phyloP scores from a whole-genome alignment of 2,113 vertebrate genomes.

The Raja brachyura region DNA sequence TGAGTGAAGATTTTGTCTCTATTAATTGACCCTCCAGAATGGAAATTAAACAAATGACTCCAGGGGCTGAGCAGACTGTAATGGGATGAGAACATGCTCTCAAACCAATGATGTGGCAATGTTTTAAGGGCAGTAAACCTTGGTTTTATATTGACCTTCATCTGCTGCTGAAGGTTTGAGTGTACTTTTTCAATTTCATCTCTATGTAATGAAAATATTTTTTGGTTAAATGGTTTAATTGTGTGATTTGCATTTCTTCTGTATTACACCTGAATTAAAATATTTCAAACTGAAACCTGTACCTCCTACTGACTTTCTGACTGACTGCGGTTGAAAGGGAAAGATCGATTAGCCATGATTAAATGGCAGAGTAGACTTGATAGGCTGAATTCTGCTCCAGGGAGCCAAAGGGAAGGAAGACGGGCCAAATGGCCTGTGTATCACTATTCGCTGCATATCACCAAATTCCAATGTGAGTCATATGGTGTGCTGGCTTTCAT shows the following conservation, averaged over 20 bases:
- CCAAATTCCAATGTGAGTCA: no score
- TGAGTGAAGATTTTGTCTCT: not conserved
- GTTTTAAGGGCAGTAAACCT: not conserved
- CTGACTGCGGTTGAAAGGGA: no score
- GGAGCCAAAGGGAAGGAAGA: no score
- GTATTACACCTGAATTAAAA: not conserved
- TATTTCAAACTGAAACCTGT: not conserved
- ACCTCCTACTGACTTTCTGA: no score
- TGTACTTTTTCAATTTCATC: not conserved
- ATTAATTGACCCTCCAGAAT: not conserved
- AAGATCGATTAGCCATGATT: no score
- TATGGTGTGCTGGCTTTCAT: no score
- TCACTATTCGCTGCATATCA: not conserved
- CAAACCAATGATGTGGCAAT: slow-evolving; percentile 28
- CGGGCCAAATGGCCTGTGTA: no score
- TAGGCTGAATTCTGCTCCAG: no score
- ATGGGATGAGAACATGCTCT: not conserved
- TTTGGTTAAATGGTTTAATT: not conserved
- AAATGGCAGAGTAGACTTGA: no score
- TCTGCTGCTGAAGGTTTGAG: slow-evolving; percentile 21
- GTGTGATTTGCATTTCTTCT: not conserved
- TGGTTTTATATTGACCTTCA: not conserved
- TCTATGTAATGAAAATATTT: not conserved
- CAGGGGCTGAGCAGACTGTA: not conserved
- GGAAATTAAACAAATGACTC: not conserved